Evolutionary conservation across 2,113 vertebrate species (phyloP), one percentile per base, ranked within the genome.

Genomic region (Petroica traversi): DNA sequence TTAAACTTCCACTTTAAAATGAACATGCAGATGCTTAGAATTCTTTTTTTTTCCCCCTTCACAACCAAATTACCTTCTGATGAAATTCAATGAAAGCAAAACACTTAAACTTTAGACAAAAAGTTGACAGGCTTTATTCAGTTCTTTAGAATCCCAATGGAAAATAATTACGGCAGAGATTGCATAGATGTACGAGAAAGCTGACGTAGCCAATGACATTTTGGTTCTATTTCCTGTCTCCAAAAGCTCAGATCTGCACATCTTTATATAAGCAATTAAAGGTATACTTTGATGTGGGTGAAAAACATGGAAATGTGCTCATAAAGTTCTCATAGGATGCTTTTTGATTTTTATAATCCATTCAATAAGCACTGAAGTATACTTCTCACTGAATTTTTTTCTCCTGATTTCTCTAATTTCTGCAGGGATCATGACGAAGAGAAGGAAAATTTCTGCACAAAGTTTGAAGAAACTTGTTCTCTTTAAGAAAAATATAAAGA

Each of bases 71-170:
- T 93, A 93, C 55, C 72, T 94, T 96, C 68, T 94, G 51, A 94
- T 93, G 78, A 86, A 96, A 97, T 92, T 95, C 79, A 88, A 43
- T 73, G 76, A 81, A 80, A 93, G 72, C 59, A 89, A 93, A 92
- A 80, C 29, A 63, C 78, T 90, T 95, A 85, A 87, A 92, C 31
- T 71, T 94, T 59, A 84, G 38, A 40, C 43, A 91, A 93, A 88
- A 92, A 89, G 25, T 74, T 91, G n/a, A 55, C 52, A 88, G 64
- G 55, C 59, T 28, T 16, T 88, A 88, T 67, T 72, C 59, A 80
- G 29, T 86, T 95, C 55, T 86, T 91, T 64, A 72, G 80, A 93
- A 84, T 80, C n/a, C 38, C 26, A 84, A 20, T 78, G 63, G 68
- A 93, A 94, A 93, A 81, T 74, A 92, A 78, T 83, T 91, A 40